Evolutionary conservation across 2,113 vertebrate species (phyloP).

Genomic region (Cacatua alba): DNA sequence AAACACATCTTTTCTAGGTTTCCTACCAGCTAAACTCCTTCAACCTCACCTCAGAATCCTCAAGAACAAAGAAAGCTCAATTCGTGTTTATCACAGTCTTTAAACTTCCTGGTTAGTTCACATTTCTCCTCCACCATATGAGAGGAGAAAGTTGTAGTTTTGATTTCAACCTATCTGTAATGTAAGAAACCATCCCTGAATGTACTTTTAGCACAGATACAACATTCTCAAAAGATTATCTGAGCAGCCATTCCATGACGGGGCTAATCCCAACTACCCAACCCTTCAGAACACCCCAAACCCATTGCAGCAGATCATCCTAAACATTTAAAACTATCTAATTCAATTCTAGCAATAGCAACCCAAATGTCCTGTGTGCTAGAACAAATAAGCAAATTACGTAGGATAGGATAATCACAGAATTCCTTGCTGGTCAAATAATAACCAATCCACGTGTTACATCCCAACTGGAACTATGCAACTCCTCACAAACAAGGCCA

Average conservation of each 20-base stretch:
- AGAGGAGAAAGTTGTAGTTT: neutral
- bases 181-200: neutral
- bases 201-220: neutral
- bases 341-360: neutral
- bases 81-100: neutral
- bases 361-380: no score
- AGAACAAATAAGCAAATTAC: fast-evolving
- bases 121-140: neutral
- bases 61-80: neutral
- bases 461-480: neutral
- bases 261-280: neutral
- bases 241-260: neutral
- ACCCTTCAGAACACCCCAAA: neutral
- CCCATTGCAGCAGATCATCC: neutral
- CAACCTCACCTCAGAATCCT: neutral
- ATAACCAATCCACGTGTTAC: fast-evolving
- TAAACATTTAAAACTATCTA: neutral
- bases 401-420: neutral
- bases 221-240: neutral
- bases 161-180: neutral
- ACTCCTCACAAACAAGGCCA: neutral
- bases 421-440: neutral
- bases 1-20: neutral
- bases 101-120: neutral
- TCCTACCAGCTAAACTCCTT: neutral